A percentile compares a stretch with the other conserved stretches of the same genome.
phyloP scores from a whole-genome alignment of 2,888 invertebrate species.

The Geophilus truncorum region DNA sequence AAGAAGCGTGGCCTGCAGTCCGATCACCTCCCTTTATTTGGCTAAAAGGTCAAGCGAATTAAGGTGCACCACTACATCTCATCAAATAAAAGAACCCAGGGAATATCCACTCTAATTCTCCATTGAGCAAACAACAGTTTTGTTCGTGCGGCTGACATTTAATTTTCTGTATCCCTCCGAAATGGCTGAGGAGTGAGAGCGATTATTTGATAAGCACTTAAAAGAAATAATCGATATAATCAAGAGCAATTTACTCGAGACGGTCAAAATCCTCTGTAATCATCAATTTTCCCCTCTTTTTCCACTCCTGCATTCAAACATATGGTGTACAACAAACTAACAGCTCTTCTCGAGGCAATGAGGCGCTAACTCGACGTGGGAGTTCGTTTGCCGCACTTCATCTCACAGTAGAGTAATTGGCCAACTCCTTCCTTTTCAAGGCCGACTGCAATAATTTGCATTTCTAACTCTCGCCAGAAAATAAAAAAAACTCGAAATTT shows the following conservation, averaged over 20 bases:
- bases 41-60: background rate
- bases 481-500: too few species aligned
- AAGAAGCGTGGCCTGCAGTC: background rate
- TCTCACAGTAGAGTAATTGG: background rate
- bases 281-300: background rate
- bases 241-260: too few species aligned
- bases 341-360: background rate
- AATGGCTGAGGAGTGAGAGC: too few species aligned
- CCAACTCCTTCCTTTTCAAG: background rate
- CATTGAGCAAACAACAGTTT: too few species aligned
- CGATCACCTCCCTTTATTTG: background rate
- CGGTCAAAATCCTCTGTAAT: too few species aligned
- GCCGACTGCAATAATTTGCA: background rate
- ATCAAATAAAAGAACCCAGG: background rate
- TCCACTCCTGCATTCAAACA: background rate
- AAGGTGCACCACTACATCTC: background rate
- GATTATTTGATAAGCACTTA: too few species aligned
- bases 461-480: too few species aligned
- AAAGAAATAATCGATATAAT: too few species aligned
- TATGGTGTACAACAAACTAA: background rate
- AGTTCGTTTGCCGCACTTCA: background rate
- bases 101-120: background rate
- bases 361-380: background rate
- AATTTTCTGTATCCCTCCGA: too few species aligned
- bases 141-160: too few species aligned